phyloP scores from a whole-genome alignment of 2,113 vertebrate species.

The Otocyon megalotis region DNA sequence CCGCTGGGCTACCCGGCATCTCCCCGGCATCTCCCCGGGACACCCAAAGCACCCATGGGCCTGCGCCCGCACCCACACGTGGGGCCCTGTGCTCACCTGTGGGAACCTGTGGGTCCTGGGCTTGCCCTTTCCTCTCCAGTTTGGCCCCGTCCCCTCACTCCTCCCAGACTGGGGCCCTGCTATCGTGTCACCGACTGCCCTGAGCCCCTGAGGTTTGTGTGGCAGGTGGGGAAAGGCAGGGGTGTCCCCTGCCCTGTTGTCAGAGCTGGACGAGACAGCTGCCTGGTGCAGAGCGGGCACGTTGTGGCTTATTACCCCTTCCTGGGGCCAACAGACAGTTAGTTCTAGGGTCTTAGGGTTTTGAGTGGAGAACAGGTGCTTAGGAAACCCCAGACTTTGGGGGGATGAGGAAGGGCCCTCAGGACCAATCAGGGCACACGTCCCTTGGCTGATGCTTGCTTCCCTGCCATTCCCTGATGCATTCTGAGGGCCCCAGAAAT shows the following conservation, averaged over 20 bases:
- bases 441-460: not conserved
- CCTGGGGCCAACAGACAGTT: not conserved
- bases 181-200: not conserved
- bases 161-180: accelerated
- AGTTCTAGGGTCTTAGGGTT: not conserved
- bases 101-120: not conserved
- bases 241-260: no score
- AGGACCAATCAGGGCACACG: accelerated
- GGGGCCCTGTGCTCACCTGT: no score
- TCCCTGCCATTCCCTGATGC: accelerated
- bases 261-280: not conserved
- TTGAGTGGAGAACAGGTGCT: not conserved
- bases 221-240: no score
- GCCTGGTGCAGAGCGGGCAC: not conserved
- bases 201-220: not conserved
- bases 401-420: accelerated
- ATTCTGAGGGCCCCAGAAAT: not conserved
- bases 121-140: not conserved
- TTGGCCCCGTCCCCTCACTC: not conserved
- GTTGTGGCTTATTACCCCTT: not conserved
- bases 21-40: not conserved
- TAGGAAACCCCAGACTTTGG: not conserved
- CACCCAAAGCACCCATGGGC: not conserved
- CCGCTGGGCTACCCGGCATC: no score
- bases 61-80: accelerated